phyloP scores from a whole-genome alignment of 2,113 vertebrate genomes.

The Macrotus californicus region DNA sequence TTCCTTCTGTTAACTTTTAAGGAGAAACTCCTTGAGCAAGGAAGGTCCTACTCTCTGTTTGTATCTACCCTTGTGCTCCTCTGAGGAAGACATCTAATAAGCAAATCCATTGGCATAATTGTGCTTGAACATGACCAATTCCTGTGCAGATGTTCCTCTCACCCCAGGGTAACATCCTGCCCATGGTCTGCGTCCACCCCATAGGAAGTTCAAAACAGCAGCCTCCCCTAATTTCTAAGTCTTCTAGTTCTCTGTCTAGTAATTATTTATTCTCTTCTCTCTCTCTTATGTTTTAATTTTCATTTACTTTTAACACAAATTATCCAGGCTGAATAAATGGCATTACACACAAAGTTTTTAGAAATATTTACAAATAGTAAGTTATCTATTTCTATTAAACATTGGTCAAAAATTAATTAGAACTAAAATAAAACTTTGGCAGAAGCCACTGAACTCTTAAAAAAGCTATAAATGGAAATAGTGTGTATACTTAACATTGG shows the following conservation, averaged over 20 bases:
- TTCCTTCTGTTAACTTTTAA: background rate
- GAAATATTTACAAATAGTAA: background rate
- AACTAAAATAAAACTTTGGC: background rate
- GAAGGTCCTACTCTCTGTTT: background rate
- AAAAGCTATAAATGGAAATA: background rate
- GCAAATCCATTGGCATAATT: background rate
- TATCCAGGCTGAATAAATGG: background rate
- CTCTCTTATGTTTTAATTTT: background rate
- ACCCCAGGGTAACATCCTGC: background rate
- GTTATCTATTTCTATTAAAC: background rate
- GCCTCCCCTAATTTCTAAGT: background rate
- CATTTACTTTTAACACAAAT: background rate
- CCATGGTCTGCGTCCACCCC: background rate
- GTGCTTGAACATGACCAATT: background rate
- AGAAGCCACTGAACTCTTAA: background rate
- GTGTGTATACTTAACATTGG: background rate
- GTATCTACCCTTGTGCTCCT: background rate
- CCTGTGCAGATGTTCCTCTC: background rate
- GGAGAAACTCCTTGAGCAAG: background rate
- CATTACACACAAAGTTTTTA: background rate
- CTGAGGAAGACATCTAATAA: background rate
- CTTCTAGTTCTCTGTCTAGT: background rate
- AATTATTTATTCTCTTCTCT: background rate
- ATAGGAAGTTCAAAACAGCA: background rate
- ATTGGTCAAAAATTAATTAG: background rate